Evolutionary conservation across 2,797 vertebrate species (phyloP), one percentile per base, ranked within the genome.

Genomic region (Chloroceryle amazona): DNA sequence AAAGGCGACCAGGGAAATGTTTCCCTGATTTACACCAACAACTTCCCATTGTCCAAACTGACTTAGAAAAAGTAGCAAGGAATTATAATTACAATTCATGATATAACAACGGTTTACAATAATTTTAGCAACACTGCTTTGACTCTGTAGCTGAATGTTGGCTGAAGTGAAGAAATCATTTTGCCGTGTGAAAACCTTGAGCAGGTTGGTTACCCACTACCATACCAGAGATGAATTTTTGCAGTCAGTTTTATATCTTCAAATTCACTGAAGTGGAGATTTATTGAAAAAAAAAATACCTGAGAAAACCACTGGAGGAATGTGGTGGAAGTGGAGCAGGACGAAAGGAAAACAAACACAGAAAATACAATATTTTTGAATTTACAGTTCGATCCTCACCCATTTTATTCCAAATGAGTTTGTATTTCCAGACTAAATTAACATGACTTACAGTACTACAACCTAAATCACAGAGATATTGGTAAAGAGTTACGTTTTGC

Each of bases 301-400:
- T 62, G 76, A 87, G 52, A 93, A 96, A 92, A 80, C 15, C 67
- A 93, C 92, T 83, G 61, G 90, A 96, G 68, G 47, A 28, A 87
- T 71, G 51, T 55, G 49, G 5, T 76, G 23, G 52, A 94, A 94
- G 49, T 52, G 25, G 63, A 95, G 61, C 41, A 61, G 52, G 67
- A 81, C n/a, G 85, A 68, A 95, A 89, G 19, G n/a, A 91, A 95
- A 90, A 95, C 44, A 65, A 70, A 65, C 18, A 55, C 7, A 70
- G 29, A 92, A 86, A 90, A 92, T 12, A 73, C 4, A 80, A 21
- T 72, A 80, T 87, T 90, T 49, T 68, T 70, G 35, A 52, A 73
- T 85, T 66, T 85, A 42, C 73, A 61, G 67, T 8, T 7, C 23
- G 81, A 13, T 4, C 39, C 44, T 75, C 29, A 37, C 26, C 20